phyloP scores from a whole-genome alignment of 2,888 invertebrate species.

The Leptinotarsa juncta region DNA sequence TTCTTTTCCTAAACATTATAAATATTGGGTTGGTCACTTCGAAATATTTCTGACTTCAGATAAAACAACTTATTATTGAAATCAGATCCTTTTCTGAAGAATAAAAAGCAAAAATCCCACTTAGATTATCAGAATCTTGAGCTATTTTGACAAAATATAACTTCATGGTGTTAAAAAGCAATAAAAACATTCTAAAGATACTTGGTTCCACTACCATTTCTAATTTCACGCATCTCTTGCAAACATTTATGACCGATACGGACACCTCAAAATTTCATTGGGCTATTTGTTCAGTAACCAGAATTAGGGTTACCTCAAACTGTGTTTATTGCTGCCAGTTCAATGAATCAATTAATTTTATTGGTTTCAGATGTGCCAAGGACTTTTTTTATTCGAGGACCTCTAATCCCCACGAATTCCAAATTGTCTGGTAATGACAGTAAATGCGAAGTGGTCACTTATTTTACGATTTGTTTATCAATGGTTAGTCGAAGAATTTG shows the following conservation, averaged over 20 bases:
- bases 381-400: neutral
- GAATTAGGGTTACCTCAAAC: slow-evolving; percentile 2
- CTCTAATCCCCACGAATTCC: slow-evolving; percentile 3
- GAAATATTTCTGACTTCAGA: too few species aligned
- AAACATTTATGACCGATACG: neutral
- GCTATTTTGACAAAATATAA: too few species aligned
- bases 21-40: too few species aligned
- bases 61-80: too few species aligned
- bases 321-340: slow-evolving; percentile 6
- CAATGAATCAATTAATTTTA: slow-evolving; percentile 7
- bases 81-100: too few species aligned
- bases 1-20: too few species aligned
- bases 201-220: neutral
- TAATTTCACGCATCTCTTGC: neutral
- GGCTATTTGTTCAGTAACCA: neutral
- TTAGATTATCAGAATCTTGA: too few species aligned
- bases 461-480: neutral
- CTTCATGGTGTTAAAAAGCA: too few species aligned
- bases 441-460: neutral
- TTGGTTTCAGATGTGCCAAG: slow-evolving; percentile 1
- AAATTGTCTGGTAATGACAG: neutral
- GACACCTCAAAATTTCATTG: neutral
- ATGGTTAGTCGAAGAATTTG: neutral
- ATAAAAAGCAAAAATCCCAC: too few species aligned
- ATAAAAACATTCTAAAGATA: too few species aligned